Evolutionary conservation across 2,797 vertebrate genomes (phyloP).

Genomic region (Aphelocoma californica): DNA sequence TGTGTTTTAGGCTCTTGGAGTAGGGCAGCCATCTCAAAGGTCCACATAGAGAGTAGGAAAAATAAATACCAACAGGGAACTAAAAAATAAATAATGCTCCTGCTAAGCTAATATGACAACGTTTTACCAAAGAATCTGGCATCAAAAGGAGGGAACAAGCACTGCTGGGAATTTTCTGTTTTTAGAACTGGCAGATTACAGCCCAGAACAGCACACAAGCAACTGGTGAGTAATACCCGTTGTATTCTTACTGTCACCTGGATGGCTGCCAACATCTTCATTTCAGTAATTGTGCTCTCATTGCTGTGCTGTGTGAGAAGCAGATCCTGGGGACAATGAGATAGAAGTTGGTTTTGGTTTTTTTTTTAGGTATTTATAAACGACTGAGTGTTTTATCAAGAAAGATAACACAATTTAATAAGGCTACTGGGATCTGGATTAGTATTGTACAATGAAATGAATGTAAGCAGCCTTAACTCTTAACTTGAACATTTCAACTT

Average conservation of each 20-base stretch:
- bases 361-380: neutral
- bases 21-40: neutral
- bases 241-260: conserved; percentile 33
- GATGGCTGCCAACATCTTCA: conserved; percentile 31
- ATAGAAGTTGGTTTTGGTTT: neutral
- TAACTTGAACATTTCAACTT: neutral
- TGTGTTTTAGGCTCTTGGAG: neutral
- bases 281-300: neutral
- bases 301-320: neutral
- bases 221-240: neutral
- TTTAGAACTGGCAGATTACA: neutral
- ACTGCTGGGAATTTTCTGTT: neutral
- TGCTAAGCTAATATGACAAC: neutral
- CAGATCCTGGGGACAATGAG: neutral
- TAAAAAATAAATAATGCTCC: neutral
- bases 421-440: neutral
- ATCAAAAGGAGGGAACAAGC: conserved; percentile 7
- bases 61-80: neutral
- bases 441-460: neutral
- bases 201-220: neutral
- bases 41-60: fast-evolving
- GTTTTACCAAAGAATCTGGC: neutral
- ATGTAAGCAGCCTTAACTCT: neutral
- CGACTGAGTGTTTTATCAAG: neutral
- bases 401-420: neutral